Evolutionary conservation across 2,888 invertebrate genomes (phyloP).

Genomic region (Macrosoma leucophasiata): DNA sequence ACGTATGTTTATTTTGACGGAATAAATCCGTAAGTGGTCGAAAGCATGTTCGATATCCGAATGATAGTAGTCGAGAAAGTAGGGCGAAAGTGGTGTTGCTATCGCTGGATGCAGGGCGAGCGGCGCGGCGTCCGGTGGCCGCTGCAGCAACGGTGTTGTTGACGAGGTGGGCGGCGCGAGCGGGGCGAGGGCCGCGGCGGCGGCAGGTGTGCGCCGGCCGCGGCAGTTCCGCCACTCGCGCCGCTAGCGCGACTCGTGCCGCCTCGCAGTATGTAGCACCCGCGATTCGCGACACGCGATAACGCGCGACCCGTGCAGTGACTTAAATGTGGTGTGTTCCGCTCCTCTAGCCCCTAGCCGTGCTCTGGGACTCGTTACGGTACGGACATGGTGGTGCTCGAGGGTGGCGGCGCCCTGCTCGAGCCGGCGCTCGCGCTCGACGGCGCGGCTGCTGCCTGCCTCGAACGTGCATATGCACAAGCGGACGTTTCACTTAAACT

Average conservation of each 20-base stretch:
- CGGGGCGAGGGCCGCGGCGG: conserved; percentile 39
- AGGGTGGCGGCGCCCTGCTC: conserved; percentile 67
- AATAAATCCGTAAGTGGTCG: not conserved
- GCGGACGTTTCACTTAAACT: conserved; percentile 90
- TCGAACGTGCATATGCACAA: conserved; percentile 88
- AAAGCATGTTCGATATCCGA: not conserved
- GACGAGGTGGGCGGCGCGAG: conserved; percentile 54
- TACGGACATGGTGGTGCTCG: conserved; percentile 66
- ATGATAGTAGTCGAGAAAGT: conserved; percentile 43
- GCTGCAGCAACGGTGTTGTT: conserved; percentile 69
- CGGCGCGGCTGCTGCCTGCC: conserved; percentile 79
- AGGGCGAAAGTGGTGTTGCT: conserved; percentile 52
- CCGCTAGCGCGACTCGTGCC: conserved; percentile 53
- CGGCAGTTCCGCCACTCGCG: conserved; percentile 65
- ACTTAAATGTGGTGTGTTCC: conserved; percentile 45
- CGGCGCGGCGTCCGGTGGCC: too few relatives aligned
- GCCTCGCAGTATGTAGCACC: conserved; percentile 58
- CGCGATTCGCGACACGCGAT: too few relatives aligned
- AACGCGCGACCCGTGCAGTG: conserved; percentile 46
- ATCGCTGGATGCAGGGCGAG: conserved; percentile 48
- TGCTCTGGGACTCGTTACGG: conserved; percentile 37
- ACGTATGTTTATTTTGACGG: not conserved
- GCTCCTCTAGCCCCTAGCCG: too few relatives aligned
- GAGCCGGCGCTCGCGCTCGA: conserved; percentile 82
- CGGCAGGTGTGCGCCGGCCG: conserved; percentile 46